phyloP scores from a whole-genome alignment of 2,888 invertebrate genomes.

The Geophilus truncorum region DNA sequence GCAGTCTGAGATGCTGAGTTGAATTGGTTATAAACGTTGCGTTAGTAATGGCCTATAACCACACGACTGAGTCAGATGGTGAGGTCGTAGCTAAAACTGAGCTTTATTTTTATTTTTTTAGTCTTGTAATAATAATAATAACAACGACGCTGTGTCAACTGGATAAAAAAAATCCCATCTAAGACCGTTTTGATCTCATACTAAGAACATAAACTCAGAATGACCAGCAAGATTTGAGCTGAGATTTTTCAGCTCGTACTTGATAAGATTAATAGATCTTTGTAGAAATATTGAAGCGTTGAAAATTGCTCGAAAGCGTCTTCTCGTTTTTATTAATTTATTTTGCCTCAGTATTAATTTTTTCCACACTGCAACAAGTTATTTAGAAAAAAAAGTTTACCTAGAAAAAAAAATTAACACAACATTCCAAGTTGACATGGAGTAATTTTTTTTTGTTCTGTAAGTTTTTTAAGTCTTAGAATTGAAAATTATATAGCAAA shows the following conservation, averaged over 20 bases:
- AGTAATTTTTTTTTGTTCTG: neutral
- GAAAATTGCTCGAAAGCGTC: neutral
- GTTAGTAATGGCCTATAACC: neutral
- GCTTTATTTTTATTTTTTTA: neutral
- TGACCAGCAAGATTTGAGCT: conserved; percentile 11
- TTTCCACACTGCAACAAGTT: neutral
- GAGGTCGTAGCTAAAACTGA: neutral
- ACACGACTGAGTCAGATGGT: neutral
- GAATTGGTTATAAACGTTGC: neutral
- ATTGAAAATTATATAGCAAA: neutral
- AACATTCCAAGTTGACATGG: conserved; percentile 24
- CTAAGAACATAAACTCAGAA: neutral
- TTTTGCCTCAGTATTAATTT: neutral
- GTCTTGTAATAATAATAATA: neutral
- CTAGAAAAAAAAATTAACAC: conserved; percentile 6
- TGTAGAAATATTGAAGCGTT: neutral
- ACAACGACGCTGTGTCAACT: neutral
- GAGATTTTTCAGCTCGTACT: neutral
- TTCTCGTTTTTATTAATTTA: neutral
- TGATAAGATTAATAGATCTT: conserved; percentile 1
- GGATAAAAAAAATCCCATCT: neutral
- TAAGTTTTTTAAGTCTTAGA: neutral
- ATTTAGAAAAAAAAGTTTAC: neutral
- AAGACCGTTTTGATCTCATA: neutral
- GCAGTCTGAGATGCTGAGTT: neutral